phyloP scores from a whole-genome alignment of 1,140 invertebrate genomes.

The Zaprionus nigranus region DNA sequence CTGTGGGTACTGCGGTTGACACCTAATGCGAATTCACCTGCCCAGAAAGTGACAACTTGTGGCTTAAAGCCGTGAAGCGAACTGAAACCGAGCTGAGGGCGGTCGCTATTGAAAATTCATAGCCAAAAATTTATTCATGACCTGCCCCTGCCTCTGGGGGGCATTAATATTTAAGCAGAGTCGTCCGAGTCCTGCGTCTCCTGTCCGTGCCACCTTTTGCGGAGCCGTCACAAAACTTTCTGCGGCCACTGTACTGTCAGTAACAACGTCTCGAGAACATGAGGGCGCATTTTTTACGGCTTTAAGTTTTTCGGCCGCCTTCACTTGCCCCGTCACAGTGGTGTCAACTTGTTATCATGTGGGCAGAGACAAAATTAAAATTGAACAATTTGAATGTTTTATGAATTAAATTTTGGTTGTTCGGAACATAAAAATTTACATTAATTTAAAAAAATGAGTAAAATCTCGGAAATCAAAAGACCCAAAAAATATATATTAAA shows the following conservation, averaged over 20 bases:
- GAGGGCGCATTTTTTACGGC: slow-evolving; percentile 72
- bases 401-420: background rate
- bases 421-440: too few relatives aligned
- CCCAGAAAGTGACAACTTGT: slow-evolving; percentile 14
- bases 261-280: slow-evolving; percentile 76
- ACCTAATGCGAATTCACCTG: slow-evolving; percentile 54
- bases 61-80: slow-evolving; percentile 61
- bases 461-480: too few relatives aligned
- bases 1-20: slow-evolving; percentile 60
- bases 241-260: slow-evolving; percentile 63
- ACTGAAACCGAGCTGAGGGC: slow-evolving; percentile 9
- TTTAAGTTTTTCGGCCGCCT: slow-evolving; percentile 53
- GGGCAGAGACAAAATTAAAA: background rate
- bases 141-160: slow-evolving; percentile 57
- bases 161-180: slow-evolving; percentile 81
- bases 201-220: slow-evolving; percentile 58
- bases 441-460: too few relatives aligned
- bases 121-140: slow-evolving; percentile 83
- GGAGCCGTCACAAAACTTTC: slow-evolving; percentile 59
- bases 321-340: slow-evolving; percentile 56
- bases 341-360: background rate
- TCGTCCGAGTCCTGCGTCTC: slow-evolving; percentile 52
- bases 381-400: background rate
- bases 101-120: slow-evolving; percentile 75
- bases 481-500: too few relatives aligned